Evolutionary conservation across 2,113 vertebrate genomes (phyloP).

Genomic region (Abramis brama): DNA sequence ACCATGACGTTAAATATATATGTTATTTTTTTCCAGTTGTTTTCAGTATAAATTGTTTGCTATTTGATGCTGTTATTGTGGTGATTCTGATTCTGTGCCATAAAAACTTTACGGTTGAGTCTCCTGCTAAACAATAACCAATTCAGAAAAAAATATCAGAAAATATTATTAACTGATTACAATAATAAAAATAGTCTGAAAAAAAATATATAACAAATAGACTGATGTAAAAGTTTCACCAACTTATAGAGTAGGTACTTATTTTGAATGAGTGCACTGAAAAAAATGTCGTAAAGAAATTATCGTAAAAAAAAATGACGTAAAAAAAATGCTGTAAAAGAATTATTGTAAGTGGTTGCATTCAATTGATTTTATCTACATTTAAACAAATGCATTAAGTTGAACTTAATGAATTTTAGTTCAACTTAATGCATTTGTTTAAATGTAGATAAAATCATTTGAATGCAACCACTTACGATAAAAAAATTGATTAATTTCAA

Average conservation of each 20-base stretch:
- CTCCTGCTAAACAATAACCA: neutral
- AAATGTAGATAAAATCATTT: too few relatives aligned
- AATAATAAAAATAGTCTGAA: neutral
- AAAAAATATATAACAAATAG: neutral
- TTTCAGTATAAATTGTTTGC: neutral
- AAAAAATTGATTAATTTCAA: too few relatives aligned
- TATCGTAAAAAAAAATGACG: too few relatives aligned
- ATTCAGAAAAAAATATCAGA: neutral
- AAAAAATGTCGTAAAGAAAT: too few relatives aligned
- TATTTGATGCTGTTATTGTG: neutral
- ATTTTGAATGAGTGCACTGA: too few relatives aligned
- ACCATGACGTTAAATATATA: neutral
- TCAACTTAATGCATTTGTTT: too few relatives aligned
- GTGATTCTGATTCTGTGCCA: neutral
- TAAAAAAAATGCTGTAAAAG: too few relatives aligned
- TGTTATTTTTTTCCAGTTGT: neutral
- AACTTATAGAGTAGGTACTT: neutral
- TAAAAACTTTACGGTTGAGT: neutral
- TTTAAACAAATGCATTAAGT: too few relatives aligned
- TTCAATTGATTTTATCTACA: too few relatives aligned
- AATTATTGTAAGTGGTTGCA: too few relatives aligned
- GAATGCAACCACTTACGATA: too few relatives aligned
- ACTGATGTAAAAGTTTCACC: neutral
- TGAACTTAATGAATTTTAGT: too few relatives aligned
- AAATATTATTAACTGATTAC: neutral